A percentile compares a stretch with the other conserved stretches of the same genome.
Evolutionary conservation across 1,140 invertebrate genomes (phyloP).

Genomic region (Zaprionus lachaisei): DNA sequence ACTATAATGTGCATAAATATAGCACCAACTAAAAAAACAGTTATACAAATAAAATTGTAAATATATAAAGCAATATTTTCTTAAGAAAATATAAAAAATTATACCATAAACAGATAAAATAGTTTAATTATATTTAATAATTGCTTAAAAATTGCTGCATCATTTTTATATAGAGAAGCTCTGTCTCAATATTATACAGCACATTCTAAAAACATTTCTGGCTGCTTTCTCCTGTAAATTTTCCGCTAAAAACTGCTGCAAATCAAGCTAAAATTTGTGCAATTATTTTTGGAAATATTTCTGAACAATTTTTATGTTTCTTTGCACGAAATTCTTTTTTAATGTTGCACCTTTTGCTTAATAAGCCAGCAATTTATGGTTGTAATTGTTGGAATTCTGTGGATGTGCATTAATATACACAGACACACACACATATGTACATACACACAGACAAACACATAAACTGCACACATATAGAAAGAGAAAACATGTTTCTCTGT

Average conservation of each 20-base stretch:
- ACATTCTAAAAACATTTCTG: background rate
- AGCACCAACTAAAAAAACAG: no score
- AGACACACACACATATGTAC: constrained; percentile 4
- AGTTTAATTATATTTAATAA: background rate
- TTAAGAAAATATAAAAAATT: background rate
- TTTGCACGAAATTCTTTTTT: background rate
- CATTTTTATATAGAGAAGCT: no score
- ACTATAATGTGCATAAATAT: no score
- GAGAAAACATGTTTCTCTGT: constrained; percentile 5
- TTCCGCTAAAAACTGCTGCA: background rate
- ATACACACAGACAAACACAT: background rate
- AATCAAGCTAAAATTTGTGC: background rate
- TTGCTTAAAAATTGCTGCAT: no score
- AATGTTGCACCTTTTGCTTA: constrained; percentile 9
- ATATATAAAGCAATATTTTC: background rate
- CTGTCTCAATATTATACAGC: background rate
- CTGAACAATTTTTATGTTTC: background rate
- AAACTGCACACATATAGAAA: background rate
- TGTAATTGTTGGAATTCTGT: constrained; percentile 31
- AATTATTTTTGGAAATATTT: constrained; percentile 2
- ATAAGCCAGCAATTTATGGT: constrained; percentile 20
- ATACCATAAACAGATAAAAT: background rate
- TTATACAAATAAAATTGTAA: no score
- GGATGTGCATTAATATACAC: constrained; percentile 3
- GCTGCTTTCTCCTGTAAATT: background rate